Conservation (phyloP, 2,797 vertebrate genomes). For the Anguilla pacifica region DNA sequence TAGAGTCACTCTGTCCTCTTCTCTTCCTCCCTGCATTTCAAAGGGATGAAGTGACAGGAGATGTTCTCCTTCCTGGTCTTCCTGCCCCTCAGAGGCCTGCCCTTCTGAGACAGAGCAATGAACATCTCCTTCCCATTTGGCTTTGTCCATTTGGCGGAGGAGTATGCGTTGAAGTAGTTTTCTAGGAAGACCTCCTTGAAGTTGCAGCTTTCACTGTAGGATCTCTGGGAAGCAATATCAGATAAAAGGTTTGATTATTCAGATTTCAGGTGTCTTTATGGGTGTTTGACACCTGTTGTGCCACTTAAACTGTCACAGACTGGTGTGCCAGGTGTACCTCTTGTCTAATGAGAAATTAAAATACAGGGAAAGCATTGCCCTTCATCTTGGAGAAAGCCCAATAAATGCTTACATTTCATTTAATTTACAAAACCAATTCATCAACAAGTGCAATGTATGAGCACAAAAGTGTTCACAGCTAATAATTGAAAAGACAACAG, state of each 20-base stretch:
- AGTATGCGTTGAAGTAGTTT: slow-evolving; percentile 97
- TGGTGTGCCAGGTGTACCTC: background rate
- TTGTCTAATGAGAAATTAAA: background rate
- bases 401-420: background rate
- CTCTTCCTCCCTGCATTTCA: slow-evolving; percentile 87
- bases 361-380: background rate
- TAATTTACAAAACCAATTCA: background rate
- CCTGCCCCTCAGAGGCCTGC: slow-evolving; percentile 85
- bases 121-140: slow-evolving; percentile 88
- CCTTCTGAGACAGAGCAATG: slow-evolving; percentile 90
- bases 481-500: background rate
- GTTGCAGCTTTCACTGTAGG: slow-evolving; percentile 94
- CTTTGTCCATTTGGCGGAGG: slow-evolving; percentile 90
- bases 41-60: slow-evolving; percentile 94
- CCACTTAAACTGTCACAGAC: background rate
- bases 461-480: background rate
- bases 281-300: background rate
- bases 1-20: slow-evolving; percentile 61
- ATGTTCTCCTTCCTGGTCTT: slow-evolving; percentile 90
- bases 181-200: slow-evolving; percentile 97
- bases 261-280: background rate
- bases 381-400: background rate
- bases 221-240: slow-evolving; percentile 75
- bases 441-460: background rate
- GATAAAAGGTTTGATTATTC: background rate